phyloP scores from a whole-genome alignment of 1,140 invertebrate species.

The Drosophila pruinosa region DNA sequence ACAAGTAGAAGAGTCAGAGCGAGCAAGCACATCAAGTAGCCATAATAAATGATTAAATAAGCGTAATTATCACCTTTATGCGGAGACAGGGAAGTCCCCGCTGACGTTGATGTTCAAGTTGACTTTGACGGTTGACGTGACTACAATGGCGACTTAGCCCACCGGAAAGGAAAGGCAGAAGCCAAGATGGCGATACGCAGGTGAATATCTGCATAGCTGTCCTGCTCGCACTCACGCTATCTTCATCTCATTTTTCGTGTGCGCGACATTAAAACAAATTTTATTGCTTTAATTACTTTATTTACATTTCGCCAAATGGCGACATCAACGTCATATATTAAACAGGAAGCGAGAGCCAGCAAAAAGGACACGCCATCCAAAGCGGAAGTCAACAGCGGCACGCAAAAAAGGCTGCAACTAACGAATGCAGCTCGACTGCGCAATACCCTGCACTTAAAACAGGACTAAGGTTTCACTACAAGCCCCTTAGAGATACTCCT shows the following conservation, averaged over 20 bases:
- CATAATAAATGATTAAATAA: constrained; percentile 80
- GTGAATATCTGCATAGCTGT: background rate
- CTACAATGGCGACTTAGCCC: constrained; percentile 19
- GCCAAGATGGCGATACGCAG: constrained; percentile 43
- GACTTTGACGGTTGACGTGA: constrained; percentile 25
- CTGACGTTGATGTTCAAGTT: background rate
- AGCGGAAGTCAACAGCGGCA: constrained; percentile 52
- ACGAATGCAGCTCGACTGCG: background rate
- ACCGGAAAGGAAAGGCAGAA: constrained; percentile 1
- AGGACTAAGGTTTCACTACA: background rate
- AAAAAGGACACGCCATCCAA: constrained; percentile 41
- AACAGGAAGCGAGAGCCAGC: constrained; percentile 38
- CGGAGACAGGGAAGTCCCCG: constrained; percentile 1
- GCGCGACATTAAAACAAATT: constrained; percentile 74
- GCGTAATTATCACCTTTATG: constrained; percentile 77
- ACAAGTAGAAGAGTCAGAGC: background rate
- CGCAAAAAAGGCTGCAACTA: constrained; percentile 8
- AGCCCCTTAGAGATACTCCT: background rate
- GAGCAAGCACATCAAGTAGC: constrained; percentile 51
- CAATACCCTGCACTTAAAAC: constrained; percentile 1
- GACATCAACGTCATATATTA: constrained; percentile 43
- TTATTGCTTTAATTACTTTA: constrained; percentile 82
- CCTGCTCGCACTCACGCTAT: background rate
- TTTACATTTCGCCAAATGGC: constrained; percentile 77
- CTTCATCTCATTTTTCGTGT: constrained; percentile 10